Base-by-base conservation (phyloP, 2,888 invertebrate species). In the Melangyna quadrimaculata region DNA sequence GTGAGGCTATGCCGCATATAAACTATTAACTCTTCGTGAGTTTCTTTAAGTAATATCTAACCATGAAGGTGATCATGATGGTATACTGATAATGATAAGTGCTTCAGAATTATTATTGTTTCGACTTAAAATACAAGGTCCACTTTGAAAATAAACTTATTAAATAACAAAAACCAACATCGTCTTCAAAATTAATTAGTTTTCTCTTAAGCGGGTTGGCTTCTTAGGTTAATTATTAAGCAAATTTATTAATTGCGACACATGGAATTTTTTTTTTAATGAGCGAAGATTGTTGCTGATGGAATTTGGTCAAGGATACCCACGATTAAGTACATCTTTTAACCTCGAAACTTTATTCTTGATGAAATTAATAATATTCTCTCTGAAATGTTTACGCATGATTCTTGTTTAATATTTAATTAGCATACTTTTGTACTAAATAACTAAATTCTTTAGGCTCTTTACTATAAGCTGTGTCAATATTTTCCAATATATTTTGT, bases 261-360 rank as follows among this genome's bases (percentile, higher is more conserved):
- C 59, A 35, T 59, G 59, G 59, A 59, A 35, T 35, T 35, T 59
- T 59, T 70, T 74, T 74, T 73, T n/a, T n/a, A n/a, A 80, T 71
- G 74, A 74, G 43, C 67, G 53, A 45, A 63, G 70, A 70, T 80
- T 63, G 59, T 59, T 45, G 61, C 29, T 55, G 55, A 70, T 70
- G 80, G 75, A 80, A 80, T 75, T 75, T 75, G 80, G 80, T 74
- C 80, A 80, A 80, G 80, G 80, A 80, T 75, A 40, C 17, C 27
- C 53, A 22, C 45, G 48, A 37, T 59, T 70, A 63, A 80, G 75
- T 70, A 70, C 32, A 45, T 55, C 35, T 59, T 19, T 59, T 37
- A 59, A 59, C 59, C 10, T 40, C 43, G 43, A 24, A 51, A 51
- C 24, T 24, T 6, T 63, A 24, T 32, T 19, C 35, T 22, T 22